Base-by-base conservation (phyloP, 2,888 invertebrate species). In the Gnatocerus cornutus region DNA sequence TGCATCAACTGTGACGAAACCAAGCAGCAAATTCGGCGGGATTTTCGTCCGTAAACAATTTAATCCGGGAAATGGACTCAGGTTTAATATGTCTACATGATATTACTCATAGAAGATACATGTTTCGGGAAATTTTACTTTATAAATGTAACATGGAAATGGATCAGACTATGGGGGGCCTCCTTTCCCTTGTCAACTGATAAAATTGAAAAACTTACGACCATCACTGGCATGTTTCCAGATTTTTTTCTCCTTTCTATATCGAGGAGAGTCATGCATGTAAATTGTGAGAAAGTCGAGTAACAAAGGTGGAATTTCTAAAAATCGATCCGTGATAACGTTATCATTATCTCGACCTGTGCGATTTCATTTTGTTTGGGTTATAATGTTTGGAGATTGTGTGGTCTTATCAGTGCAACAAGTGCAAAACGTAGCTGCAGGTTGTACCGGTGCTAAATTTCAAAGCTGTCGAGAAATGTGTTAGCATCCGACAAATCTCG, bases 131-230 rank as follows among this genome's bases (percentile, higher is more conserved):
- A 48, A 33, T 62, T 52, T 10, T 13, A 13, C 16, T 41, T 12
- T 59, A 59, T 46, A 46, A 46, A 46, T 59, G 56, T 56, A 16
- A 43, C 39, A 56, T 53, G 56, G 46, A 59, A 59, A 46, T 52
- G 46, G 46, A 63, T 45, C 61, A 37, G 48, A 61, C 53, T 53
- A 39, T 41, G n/a, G 41, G 41, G 9, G 53, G 53, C 37, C 62
- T 13, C 39, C 10, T 39, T 29, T 39, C 33, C 14, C 21, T 21
- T 63, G 62, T 52, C 62, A 63, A 45, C 37, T 64, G 64, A 64
- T 64, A 64, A 64, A 64, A 64, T 56, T 55, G 64, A 56, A 58
- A 59, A 64, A 65, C 46, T 48, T 56, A 46, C 13, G 46, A 29
- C 37, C 65, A 45, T 10, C 12, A 14, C 53, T 64, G 65, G 65